Evolutionary conservation across 2,113 vertebrate species (phyloP).

Genomic region (human): DNA sequence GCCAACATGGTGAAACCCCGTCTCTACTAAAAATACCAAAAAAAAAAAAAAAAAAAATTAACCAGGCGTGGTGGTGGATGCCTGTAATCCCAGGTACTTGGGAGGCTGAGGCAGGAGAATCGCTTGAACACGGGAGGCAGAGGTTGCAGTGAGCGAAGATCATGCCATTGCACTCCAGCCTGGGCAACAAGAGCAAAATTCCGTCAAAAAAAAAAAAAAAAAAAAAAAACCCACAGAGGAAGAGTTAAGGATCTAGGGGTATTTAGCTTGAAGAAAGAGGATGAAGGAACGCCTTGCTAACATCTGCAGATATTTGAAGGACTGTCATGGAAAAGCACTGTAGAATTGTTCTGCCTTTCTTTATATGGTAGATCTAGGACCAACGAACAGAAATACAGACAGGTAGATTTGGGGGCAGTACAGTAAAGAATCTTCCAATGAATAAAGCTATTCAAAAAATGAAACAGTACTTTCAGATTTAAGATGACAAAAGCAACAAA

Average conservation of each 20-base stretch:
- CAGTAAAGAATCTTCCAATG: background rate
- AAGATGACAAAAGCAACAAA: background rate
- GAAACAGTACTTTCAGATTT: too few species aligned
- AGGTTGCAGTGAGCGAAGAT: too few species aligned
- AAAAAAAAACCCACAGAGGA: background rate
- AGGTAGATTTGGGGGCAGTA: background rate
- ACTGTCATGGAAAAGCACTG: background rate
- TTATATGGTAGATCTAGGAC: background rate
- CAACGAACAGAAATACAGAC: background rate
- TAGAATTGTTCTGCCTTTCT: background rate
- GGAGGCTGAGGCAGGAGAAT: too few species aligned
- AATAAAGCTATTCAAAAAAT: background rate
- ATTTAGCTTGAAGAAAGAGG: background rate
- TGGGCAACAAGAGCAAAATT: too few species aligned
- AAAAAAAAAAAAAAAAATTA: too few species aligned
- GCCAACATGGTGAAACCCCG: too few species aligned
- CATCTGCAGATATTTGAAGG: background rate
- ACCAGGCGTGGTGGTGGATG: too few species aligned
- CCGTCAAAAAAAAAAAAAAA: too few species aligned
- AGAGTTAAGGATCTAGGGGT: background rate
- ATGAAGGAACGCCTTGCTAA: background rate
- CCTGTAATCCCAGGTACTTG: too few species aligned
- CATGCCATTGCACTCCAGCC: too few species aligned
- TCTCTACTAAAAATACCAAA: too few species aligned
- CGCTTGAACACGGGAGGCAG: rapidly evolving